phyloP scores from a whole-genome alignment of 2,888 invertebrate genomes.

The Hirtodrosophila confusa region DNA sequence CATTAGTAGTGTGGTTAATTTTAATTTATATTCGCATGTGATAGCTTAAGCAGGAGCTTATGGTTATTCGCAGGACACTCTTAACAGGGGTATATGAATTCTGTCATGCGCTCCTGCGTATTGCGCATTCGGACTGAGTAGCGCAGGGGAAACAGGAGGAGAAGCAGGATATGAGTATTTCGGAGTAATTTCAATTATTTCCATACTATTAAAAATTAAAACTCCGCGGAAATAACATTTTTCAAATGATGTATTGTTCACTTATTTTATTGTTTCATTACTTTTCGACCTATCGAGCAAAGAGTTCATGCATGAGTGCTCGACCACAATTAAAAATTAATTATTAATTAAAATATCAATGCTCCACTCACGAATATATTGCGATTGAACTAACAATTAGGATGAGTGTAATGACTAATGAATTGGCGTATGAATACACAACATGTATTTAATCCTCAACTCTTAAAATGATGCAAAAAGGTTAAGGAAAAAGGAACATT shows the following conservation, averaged over 20 bases:
- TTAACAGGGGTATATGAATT: neutral
- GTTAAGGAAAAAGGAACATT: no score
- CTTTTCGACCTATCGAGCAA: neutral
- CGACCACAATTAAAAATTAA: slow-evolving; percentile 38
- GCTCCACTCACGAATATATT: slow-evolving; percentile 2
- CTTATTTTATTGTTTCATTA: slow-evolving; percentile 10
- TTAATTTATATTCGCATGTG: slow-evolving; percentile 34
- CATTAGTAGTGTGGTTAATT: slow-evolving; percentile 41
- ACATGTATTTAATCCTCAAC: no score
- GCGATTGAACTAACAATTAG: slow-evolving; percentile 21
- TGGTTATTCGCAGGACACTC: neutral
- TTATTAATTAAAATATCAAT: slow-evolving; percentile 33
- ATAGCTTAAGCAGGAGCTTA: slow-evolving; percentile 4
- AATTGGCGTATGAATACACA: no score
- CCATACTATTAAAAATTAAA: slow-evolving; percentile 3
- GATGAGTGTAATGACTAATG: slow-evolving; percentile 4
- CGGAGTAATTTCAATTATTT: slow-evolving; percentile 11
- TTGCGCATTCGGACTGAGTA: neutral
- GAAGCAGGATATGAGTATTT: slow-evolving; percentile 1
- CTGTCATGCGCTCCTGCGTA: slow-evolving; percentile 8
- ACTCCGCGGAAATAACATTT: slow-evolving; percentile 19
- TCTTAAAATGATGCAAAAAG: no score
- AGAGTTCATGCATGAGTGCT: slow-evolving; percentile 8
- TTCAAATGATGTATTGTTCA: slow-evolving; percentile 2
- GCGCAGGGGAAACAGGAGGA: slow-evolving; percentile 6